Conservation (phyloP, 2,797 vertebrate genomes). For the Spea hammondii region DNA sequence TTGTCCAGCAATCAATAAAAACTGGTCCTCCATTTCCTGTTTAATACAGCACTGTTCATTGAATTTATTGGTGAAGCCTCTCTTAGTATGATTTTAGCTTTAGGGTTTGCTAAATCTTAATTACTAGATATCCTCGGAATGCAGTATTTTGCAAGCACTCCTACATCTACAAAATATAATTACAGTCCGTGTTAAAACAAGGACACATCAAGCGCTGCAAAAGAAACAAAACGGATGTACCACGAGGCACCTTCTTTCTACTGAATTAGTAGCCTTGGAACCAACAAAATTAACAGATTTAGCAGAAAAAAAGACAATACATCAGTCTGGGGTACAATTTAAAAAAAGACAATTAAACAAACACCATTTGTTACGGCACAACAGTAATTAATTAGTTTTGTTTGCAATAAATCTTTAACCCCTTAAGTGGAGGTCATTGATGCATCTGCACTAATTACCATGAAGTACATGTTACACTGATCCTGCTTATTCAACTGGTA, state of each 20-base stretch:
- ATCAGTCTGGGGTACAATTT: conserved; percentile 4
- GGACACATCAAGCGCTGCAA: conserved; percentile 14
- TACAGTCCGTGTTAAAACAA: conserved; percentile 21
- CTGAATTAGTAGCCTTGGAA: conserved; percentile 18
- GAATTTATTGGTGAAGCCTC: conserved; percentile 44
- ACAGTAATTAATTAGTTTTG: conserved; percentile 19
- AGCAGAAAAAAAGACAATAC: not conserved
- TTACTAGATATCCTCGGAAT: conserved; percentile 17
- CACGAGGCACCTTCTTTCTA: conserved; percentile 8
- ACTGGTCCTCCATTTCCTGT: conserved; percentile 8
- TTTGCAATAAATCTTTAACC: conserved; percentile 31
- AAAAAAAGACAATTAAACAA: conserved; percentile 4
- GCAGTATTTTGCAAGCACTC: not conserved
- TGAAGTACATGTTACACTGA: not conserved
- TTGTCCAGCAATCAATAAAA: conserved; percentile 33
- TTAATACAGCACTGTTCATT: conserved; percentile 43
- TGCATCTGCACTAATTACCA: conserved; percentile 26
- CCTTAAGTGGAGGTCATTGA: conserved; percentile 18
- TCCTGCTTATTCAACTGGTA: not conserved
- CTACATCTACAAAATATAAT: conserved; percentile 19
- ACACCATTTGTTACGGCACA: conserved; percentile 21
- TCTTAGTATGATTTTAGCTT: conserved; percentile 25
- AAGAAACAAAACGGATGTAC: not conserved
- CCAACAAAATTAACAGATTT: conserved; percentile 1
- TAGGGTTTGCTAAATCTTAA: conserved; percentile 37